Percentiles rank a stretch among this genome's conserved stretches.
phyloP scores from a whole-genome alignment of 2,797 vertebrate species.

The Craterocephalus amniculus region DNA sequence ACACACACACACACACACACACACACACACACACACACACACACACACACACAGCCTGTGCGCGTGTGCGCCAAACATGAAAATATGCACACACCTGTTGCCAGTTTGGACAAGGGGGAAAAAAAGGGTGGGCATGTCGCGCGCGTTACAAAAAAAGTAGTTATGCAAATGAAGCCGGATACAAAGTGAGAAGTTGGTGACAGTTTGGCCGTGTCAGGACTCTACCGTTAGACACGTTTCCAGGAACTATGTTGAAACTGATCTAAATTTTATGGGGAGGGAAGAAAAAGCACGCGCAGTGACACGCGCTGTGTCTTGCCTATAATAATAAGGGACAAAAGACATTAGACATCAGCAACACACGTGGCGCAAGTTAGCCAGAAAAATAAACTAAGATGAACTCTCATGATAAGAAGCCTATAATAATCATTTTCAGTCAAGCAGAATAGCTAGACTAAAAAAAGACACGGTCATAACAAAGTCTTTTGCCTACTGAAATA shows the following conservation, averaged over 20 bases:
- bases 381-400: background rate
- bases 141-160: background rate
- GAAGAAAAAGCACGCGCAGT: background rate
- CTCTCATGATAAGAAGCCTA: too few species aligned
- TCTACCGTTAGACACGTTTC: background rate
- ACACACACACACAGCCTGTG: background rate
- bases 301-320: background rate
- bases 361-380: background rate
- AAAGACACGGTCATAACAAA: background rate
- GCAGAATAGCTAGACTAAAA: background rate
- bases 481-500: background rate
- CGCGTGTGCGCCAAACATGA: background rate
- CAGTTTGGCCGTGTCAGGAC: background rate
- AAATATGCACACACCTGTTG: conserved; percentile 55
- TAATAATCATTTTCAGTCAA: background rate
- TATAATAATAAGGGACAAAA: background rate
- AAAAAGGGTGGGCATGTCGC: background rate
- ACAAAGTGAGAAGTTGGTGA: conserved; percentile 12
- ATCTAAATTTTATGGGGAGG: background rate
- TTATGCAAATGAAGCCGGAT: conserved; percentile 59
- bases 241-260: background rate
- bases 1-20: background rate
- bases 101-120: background rate
- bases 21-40: conserved; percentile 4
- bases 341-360: background rate